A percentile compares a stretch with the other conserved stretches of the same genome.
phyloP scores from a whole-genome alignment of 2,797 vertebrate genomes.

The Scarus forsteni region DNA sequence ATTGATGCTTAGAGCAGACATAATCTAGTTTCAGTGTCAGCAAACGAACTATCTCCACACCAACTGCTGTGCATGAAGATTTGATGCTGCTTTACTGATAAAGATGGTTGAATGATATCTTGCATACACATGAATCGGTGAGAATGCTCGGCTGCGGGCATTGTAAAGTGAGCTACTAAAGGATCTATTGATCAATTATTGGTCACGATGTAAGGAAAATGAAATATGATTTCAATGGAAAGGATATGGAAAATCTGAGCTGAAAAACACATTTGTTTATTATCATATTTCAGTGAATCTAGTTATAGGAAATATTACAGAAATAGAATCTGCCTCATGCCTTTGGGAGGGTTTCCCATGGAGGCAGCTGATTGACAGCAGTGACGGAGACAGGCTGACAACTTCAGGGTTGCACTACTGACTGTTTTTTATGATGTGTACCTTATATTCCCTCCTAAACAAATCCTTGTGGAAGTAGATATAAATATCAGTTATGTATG shows the following conservation, averaged over 20 bases:
- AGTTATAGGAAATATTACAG: conserved; percentile 4
- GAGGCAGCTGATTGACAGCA: conserved; percentile 15
- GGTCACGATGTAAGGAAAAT: conserved; percentile 12
- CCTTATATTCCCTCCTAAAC: not conserved
- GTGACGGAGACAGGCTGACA: conserved; percentile 19
- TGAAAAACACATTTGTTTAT: not conserved
- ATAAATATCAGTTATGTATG: not conserved
- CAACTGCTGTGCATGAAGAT: conserved; percentile 10
- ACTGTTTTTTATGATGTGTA: not conserved
- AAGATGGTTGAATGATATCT: conserved; percentile 10
- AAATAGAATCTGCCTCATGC: not conserved
- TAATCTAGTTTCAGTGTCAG: conserved; percentile 33
- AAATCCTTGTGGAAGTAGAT: not conserved
- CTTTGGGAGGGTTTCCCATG: conserved; percentile 14
- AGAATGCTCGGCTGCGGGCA: conserved; percentile 21
- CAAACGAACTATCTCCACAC: conserved; percentile 25
- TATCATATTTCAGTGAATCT: not conserved
- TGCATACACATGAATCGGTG: conserved; percentile 17
- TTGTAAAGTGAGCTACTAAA: conserved; percentile 34
- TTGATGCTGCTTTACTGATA: not conserved
- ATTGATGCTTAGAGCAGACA: conserved; percentile 40
- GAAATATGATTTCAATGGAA: not conserved
- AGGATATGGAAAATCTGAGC: not conserved
- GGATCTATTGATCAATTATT: conserved; percentile 31
- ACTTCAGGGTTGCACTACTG: not conserved